These are phyloP conservation scores for Ichneumon xanthorius DNA, from an alignment of 2,888 invertebrate genomes.

Conservation along the genomic window DNA sequence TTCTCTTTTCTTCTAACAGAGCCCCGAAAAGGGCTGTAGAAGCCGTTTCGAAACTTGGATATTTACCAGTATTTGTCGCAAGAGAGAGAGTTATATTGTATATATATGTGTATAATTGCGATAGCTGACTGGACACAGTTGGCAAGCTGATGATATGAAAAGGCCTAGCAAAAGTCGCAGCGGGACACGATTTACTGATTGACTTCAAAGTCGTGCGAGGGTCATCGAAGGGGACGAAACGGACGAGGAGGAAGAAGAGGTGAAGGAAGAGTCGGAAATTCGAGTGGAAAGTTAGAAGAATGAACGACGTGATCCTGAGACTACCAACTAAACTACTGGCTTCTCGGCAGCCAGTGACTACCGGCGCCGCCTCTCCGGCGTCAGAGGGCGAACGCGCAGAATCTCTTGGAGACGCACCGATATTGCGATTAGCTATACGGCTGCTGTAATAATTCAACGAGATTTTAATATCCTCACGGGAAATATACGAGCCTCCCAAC, in stretches of 20 bases:
- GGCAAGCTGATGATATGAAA: constrained; percentile 10
- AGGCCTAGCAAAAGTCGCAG: neutral
- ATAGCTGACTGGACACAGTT: constrained; percentile 34
- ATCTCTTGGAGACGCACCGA: constrained; percentile 27
- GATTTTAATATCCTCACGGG: neutral
- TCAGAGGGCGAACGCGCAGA: constrained; percentile 16
- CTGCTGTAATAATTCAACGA: neutral
- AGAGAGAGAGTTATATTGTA: neutral
- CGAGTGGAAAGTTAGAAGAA: constrained; percentile 65
- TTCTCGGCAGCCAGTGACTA: constrained; percentile 68
- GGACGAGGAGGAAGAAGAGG: constrained; percentile 23
- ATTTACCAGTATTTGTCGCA: constrained; percentile 17
- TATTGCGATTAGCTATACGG: constrained; percentile 8
- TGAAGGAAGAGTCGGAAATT: constrained; percentile 51
- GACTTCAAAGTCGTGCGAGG: constrained; percentile 3
- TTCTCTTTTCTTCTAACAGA: neutral
- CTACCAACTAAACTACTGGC: constrained; percentile 80
- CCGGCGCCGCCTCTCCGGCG: constrained; percentile 68
- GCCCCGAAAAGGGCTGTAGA: neutral
- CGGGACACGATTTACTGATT: constrained; percentile 9
- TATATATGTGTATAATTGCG: neutral
- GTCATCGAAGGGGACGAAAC: neutral
- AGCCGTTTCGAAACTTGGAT: constrained; percentile 26
- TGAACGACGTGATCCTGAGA: constrained; percentile 74
- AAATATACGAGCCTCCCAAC: neutral